phyloP scores from a whole-genome alignment of 1,140 invertebrate genomes.

The Sipha flava region DNA sequence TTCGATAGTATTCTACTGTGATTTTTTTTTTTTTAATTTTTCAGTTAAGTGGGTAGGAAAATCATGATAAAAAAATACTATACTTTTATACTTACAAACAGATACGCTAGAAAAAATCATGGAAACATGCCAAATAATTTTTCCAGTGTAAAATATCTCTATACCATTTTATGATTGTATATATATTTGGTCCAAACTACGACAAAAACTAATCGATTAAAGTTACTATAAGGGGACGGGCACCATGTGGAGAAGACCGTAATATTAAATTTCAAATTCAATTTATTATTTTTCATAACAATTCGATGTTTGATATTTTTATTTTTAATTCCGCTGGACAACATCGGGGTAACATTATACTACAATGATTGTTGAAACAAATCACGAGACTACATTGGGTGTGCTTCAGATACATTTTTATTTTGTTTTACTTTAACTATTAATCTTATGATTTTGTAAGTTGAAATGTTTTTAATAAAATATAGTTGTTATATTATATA shows the following conservation, averaged over 20 bases:
- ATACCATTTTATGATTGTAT: background rate
- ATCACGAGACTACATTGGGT: background rate
- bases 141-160: background rate
- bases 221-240: background rate
- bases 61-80: background rate
- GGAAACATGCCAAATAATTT: background rate
- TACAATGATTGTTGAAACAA: background rate
- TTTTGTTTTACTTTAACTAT: no score
- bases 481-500: no score
- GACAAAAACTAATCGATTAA: background rate
- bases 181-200: background rate
- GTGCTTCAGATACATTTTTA: no score
- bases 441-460: no score
- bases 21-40: background rate
- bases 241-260: background rate
- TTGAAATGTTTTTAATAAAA: no score
- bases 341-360: background rate
- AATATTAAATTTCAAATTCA: slow-evolving; percentile 1
- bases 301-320: background rate
- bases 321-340: background rate
- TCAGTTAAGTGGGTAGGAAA: background rate
- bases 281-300: background rate
- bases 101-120: background rate
- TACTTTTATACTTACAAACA: background rate
- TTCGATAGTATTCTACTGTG: background rate